Evolutionary conservation across 2,888 invertebrate species (phyloP).

Genomic region (Tuta absoluta): DNA sequence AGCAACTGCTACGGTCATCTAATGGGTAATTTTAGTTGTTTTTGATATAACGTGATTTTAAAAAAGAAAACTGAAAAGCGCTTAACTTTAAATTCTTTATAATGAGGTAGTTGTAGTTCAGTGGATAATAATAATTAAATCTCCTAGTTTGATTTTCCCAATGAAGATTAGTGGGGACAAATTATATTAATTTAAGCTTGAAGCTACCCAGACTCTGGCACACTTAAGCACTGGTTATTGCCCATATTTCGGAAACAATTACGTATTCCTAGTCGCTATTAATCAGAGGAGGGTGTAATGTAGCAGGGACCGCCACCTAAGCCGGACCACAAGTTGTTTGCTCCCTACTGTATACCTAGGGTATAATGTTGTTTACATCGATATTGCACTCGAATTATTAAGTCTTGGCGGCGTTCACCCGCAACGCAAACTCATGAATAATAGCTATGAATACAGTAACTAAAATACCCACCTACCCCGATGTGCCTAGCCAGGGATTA

Average conservation of each 20-base stretch:
- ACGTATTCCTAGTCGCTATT: slow-evolving; percentile 20
- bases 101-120: neutral
- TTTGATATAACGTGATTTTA: too few relatives aligned
- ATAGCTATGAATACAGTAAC: slow-evolving; percentile 62
- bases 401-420: slow-evolving; percentile 65
- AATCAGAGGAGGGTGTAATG: slow-evolving; percentile 21
- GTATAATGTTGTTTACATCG: slow-evolving; percentile 52
- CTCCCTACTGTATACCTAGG: slow-evolving; percentile 32
- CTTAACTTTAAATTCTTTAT: too few relatives aligned
- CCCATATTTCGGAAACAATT: slow-evolving; percentile 19
- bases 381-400: slow-evolving; percentile 64
- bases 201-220: neutral
- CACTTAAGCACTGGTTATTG: slow-evolving; percentile 18
- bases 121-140: neutral
- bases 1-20: slow-evolving; percentile 3
- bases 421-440: slow-evolving; percentile 71
- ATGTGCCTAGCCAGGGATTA: slow-evolving; percentile 68
- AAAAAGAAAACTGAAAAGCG: too few relatives aligned
- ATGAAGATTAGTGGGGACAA: neutral
- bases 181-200: slow-evolving; percentile 7
- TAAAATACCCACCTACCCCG: slow-evolving; percentile 46
- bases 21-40: neutral
- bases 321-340: slow-evolving; percentile 27
- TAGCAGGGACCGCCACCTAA: slow-evolving; percentile 23
- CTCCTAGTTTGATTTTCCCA: neutral